Conservation (phyloP, 2,797 vertebrate genomes). For the Danio kyathit region DNA sequence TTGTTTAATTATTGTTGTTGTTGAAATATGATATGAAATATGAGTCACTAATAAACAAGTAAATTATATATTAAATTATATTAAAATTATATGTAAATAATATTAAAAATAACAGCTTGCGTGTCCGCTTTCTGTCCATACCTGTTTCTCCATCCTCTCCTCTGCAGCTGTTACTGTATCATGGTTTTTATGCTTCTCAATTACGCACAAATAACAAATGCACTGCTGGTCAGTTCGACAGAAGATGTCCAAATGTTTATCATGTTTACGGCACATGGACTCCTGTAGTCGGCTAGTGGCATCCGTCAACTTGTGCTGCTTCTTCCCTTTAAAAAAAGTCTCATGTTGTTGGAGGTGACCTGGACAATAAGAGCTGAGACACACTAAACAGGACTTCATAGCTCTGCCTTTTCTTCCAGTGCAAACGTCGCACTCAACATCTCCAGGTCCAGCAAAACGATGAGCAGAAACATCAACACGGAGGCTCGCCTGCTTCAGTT, state of each 20-base stretch:
- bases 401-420: neutral
- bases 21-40: too few species aligned
- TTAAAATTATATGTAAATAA: too few species aligned
- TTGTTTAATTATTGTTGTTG: too few species aligned
- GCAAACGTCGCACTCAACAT: constrained; percentile 3
- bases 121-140: neutral
- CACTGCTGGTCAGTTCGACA: neutral
- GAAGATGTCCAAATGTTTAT: neutral
- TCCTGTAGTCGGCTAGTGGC: neutral
- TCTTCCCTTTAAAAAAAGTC: neutral
- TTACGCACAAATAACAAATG: constrained; percentile 6
- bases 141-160: constrained; percentile 21
- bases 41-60: too few species aligned
- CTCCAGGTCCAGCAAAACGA: neutral
- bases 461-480: neutral
- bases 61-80: too few species aligned
- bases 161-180: neutral
- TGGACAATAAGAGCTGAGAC: constrained; percentile 17
- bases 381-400: constrained; percentile 2
- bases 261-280: neutral
- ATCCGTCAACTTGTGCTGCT: neutral
- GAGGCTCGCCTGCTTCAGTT: neutral
- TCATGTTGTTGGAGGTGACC: neutral
- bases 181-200: constrained; percentile 1
- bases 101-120: too few species aligned